Percentiles rank a stretch among this genome's conserved stretches.
These are phyloP conservation scores for Aelia acuminata DNA, from an alignment of 2,888 invertebrate species.

Conservation along the genomic window DNA sequence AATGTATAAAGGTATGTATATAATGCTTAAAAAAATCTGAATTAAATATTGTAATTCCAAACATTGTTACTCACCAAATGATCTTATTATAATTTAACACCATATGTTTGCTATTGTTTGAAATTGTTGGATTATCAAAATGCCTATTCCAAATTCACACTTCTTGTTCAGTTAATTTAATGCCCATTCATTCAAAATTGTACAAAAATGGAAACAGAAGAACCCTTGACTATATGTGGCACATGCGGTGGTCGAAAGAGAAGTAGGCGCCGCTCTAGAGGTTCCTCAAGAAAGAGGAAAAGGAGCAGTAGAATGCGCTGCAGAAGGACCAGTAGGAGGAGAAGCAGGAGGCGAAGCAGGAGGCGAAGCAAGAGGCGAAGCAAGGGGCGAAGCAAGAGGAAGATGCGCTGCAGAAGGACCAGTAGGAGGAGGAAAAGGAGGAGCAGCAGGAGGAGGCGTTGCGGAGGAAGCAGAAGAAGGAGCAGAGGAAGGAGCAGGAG, in stretches of 20 bases:
- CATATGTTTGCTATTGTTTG: background rate
- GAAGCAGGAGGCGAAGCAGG: background rate
- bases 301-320: background rate
- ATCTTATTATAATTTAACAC: background rate
- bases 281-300: background rate
- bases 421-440: background rate
- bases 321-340: background rate
- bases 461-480: background rate
- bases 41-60: background rate
- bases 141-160: background rate
- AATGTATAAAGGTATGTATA: too few species aligned
- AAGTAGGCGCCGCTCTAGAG: background rate
- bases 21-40: background rate
- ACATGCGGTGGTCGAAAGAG: background rate
- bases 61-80: background rate
- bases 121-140: background rate
- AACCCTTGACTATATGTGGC: background rate
- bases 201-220: slow-evolving; percentile 1
- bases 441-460: background rate
- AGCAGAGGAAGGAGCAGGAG: background rate
- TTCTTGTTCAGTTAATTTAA: background rate
- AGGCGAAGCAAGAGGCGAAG: background rate
- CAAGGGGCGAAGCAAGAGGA: background rate
- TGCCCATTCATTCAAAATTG: background rate
- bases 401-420: background rate